A percentile compares a stretch with the other conserved stretches of the same genome.
phyloP scores from a whole-genome alignment of 2,888 invertebrate genomes.

The Bruchidius siliquastri region DNA sequence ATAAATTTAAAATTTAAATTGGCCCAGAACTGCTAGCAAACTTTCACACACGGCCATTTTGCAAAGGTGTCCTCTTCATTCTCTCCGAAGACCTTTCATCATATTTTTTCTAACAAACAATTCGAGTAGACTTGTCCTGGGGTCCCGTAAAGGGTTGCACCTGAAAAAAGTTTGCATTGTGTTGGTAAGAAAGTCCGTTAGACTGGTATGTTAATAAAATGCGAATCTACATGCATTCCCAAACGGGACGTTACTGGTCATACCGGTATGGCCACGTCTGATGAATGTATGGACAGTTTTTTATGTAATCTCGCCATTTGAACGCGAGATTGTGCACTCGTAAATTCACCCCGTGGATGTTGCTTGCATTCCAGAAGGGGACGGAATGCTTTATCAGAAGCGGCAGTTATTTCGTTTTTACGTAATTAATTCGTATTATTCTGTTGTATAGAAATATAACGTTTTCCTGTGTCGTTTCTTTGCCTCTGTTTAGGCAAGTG shows the following conservation, averaged over 20 bases:
- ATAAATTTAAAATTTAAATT: too few relatives aligned
- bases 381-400: conserved; percentile 12
- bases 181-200: neutral
- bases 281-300: neutral
- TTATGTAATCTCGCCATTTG: neutral
- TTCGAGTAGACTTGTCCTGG: neutral
- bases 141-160: neutral
- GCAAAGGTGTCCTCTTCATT: neutral
- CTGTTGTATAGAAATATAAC: neutral
- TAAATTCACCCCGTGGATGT: neutral
- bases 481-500: too few relatives aligned
- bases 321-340: neutral
- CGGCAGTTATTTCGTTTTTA: conserved; percentile 1
- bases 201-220: neutral
- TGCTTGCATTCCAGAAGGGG: conserved; percentile 3
- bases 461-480: neutral
- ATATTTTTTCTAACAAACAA: neutral
- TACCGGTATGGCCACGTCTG: neutral
- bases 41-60: neutral
- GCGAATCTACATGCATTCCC: neutral
- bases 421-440: neutral
- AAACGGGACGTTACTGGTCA: neutral
- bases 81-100: neutral
- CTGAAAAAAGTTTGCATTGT: neutral
- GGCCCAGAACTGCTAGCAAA: too few relatives aligned